phyloP scores from a whole-genome alignment of 2,888 invertebrate genomes.

The Amphipyra tragopoginis region DNA sequence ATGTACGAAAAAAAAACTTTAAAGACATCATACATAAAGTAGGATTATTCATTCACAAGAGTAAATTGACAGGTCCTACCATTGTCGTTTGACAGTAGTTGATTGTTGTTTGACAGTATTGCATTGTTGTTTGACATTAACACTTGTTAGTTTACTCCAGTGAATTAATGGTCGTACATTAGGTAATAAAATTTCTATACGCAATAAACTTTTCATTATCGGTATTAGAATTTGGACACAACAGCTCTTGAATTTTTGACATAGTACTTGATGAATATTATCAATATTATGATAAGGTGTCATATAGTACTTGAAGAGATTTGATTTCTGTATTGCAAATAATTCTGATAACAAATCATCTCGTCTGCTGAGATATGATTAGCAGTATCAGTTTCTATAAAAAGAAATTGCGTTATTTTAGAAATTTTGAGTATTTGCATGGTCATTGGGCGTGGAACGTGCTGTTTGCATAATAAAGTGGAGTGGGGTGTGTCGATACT shows the following conservation, averaged over 20 bases:
- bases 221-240: neutral
- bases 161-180: no score
- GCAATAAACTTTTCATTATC: neutral
- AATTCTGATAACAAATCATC: neutral
- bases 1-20: no score
- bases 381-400: conserved; percentile 4
- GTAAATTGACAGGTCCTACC: no score
- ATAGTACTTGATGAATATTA: conserved; percentile 5
- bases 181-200: neutral
- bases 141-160: no score
- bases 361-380: conserved; percentile 10
- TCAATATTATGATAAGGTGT: conserved; percentile 23
- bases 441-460: no score
- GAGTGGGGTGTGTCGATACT: neutral
- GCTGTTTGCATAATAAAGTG: neutral
- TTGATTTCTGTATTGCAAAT: neutral
- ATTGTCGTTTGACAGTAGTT: no score
- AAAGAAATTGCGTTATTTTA: conserved; percentile 13
- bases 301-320: conserved; percentile 32
- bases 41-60: no score
- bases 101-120: no score
- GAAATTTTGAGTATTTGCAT: neutral
- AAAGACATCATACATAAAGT: no score
- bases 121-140: no score
- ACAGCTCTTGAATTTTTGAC: neutral